Conservation (phyloP, 2,797 vertebrate genomes). For the Dryobates pubescens region DNA sequence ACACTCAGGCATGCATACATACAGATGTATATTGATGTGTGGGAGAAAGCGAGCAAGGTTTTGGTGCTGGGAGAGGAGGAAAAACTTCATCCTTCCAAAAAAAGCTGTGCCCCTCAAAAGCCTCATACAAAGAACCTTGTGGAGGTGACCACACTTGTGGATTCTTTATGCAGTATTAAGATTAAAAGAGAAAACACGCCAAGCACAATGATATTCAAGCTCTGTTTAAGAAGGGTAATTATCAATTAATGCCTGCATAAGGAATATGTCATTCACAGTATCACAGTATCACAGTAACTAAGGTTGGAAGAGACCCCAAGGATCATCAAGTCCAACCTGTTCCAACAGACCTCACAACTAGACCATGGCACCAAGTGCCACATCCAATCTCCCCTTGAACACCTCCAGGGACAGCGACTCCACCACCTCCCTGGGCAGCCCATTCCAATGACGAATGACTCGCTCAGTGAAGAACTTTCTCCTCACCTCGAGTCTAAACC, state of each 20-base stretch:
- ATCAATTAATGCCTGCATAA: background rate
- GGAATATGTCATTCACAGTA: background rate
- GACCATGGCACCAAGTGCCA: too few species aligned
- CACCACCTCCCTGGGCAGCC: too few species aligned
- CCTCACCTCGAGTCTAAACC: too few species aligned
- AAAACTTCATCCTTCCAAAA: background rate
- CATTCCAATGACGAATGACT: too few species aligned
- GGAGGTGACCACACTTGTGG: background rate
- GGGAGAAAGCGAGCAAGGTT: background rate
- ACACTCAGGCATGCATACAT: fast-evolving
- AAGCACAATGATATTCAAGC: background rate
- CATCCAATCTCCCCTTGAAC: too few species aligned
- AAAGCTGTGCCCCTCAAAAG: background rate
- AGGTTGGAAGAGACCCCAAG: too few species aligned
- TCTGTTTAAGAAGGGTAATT: background rate
- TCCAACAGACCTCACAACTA: too few species aligned
- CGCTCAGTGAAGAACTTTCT: too few species aligned
- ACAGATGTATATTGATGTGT: background rate
- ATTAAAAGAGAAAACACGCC: background rate
- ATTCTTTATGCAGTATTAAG: background rate
- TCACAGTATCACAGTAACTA: too few species aligned
- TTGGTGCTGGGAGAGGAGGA: background rate
- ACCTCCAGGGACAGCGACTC: too few species aligned
- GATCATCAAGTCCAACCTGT: too few species aligned
- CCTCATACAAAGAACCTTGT: background rate